Base-by-base conservation (phyloP, 2,888 invertebrate genomes). In the Cinara cedri region DNA sequence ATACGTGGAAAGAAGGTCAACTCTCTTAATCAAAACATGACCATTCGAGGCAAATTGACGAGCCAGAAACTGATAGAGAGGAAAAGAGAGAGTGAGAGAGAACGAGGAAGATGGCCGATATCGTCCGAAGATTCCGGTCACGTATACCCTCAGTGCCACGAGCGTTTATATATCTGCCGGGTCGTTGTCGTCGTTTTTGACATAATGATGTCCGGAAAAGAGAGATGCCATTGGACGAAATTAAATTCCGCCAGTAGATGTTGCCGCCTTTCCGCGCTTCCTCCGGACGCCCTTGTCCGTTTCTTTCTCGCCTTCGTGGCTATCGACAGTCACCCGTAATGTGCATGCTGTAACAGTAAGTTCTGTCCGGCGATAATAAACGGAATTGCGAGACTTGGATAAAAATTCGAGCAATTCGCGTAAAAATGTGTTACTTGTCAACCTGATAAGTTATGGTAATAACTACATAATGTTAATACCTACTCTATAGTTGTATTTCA, bases 191-290 rank as follows among this genome's bases (percentile, higher is more conserved):
- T 49, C 57, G 57, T 78, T 78, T 68, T 68, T 57, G 76, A 78
- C 68, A 66, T 76, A 66, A 76, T 76, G 66, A 68, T 76, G 68
- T 78, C 76, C 68, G 76, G 76, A 78, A 68, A 78, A 78, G 76
- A 70, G 57, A 68, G 60, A 70, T 60, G 68, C 68, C 76, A 49
- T 78, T 60, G 68, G 68, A 19, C 42, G 60, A 78, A 78, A 78
- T 78, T 78, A 78, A 78, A 78, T 78, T 78, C 76, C 76, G 49
- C 49, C 76, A 68, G 68, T 24, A 42, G 46, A 34, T 19, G 44
- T 75, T 24, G 65, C 65, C 42, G 44, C 44, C 44, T 24, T 24
- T 16, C 34, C 8, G 13, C 44, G n/a, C 55, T 44, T 55, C 72
- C 49, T 49, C 44, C 54, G 65, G 65, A 16, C 55, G 24, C 44